Conservation (phyloP, 2,113 vertebrate species). For the Carlito syrichta region DNA sequence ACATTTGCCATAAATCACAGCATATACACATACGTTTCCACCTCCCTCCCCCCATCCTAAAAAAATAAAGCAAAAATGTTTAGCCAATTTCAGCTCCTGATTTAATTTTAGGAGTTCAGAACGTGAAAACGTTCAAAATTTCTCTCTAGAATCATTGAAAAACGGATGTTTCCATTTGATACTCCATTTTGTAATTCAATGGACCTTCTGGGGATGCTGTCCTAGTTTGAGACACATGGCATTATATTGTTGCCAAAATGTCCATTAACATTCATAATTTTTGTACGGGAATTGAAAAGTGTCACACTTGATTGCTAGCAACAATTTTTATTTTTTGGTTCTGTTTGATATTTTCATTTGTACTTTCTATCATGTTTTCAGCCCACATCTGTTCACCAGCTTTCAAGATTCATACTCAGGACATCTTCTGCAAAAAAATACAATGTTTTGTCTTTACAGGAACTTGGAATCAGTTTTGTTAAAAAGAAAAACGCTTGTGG, state of each 20-base stretch:
- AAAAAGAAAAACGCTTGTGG: constrained; percentile 29
- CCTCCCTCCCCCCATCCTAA: rapidly evolving
- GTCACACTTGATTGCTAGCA: background rate
- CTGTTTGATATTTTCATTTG: constrained; percentile 18
- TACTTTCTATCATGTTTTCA: background rate
- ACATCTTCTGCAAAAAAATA: constrained; percentile 14
- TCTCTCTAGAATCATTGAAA: background rate
- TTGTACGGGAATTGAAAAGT: constrained; percentile 25
- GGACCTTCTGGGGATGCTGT: background rate
- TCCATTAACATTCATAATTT: constrained; percentile 25
- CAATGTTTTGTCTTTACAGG: background rate
- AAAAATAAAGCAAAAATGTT: background rate
- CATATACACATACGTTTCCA: background rate
- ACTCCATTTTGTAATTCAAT: background rate
- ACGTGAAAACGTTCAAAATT: background rate
- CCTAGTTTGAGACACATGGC: background rate
- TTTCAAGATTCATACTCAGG: constrained; percentile 1
- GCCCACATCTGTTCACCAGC: background rate
- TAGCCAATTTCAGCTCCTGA: background rate
- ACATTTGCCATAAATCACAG: background rate
- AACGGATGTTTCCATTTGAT: background rate
- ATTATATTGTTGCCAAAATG: background rate
- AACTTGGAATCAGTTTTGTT: background rate
- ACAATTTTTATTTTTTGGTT: background rate
- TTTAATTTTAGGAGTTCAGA: background rate